Evolutionary conservation across 2,113 vertebrate species (phyloP).

Genomic region (Geococcyx californianus): DNA sequence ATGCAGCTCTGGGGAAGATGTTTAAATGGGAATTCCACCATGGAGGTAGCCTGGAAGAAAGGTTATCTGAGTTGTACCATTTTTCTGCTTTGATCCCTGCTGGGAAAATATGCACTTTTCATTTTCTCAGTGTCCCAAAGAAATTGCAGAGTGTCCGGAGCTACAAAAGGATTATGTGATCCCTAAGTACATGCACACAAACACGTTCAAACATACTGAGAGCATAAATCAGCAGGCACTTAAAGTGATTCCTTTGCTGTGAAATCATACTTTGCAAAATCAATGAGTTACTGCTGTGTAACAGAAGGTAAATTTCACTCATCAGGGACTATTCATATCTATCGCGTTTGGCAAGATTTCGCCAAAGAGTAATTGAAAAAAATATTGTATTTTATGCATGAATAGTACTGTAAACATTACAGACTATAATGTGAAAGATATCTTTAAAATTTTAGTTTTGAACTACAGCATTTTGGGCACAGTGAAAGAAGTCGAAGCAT

Average conservation of each 20-base stretch:
- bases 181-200: background rate
- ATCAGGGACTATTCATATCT: background rate
- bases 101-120: constrained; percentile 16
- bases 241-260: background rate
- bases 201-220: background rate
- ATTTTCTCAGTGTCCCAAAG: background rate
- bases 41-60: background rate
- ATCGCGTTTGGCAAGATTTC: background rate
- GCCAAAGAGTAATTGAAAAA: background rate
- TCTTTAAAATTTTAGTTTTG: background rate
- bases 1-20: background rate
- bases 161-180: background rate
- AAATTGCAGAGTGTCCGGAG: background rate
- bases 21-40: background rate
- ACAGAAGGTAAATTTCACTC: background rate
- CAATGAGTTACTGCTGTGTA: background rate
- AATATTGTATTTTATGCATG: background rate
- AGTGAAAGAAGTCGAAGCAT: background rate
- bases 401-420: background rate
- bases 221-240: background rate
- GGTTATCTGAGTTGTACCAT: background rate
- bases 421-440: background rate
- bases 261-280: background rate
- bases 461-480: background rate
- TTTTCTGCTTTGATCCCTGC: constrained; percentile 25